Evolutionary conservation across 2,113 vertebrate species (phyloP).

Genomic region (Corvus cornix): DNA sequence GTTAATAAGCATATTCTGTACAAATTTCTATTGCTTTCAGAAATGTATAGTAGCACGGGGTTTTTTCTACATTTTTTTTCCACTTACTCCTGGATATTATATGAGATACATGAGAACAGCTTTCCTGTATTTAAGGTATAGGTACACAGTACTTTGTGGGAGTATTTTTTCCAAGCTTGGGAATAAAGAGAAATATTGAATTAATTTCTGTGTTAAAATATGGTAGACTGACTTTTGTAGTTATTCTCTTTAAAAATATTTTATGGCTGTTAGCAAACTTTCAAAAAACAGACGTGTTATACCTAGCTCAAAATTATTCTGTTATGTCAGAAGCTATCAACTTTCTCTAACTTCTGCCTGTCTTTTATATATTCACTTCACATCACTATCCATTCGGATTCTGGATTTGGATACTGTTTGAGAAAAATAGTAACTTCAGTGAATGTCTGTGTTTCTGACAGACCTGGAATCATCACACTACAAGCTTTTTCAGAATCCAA

Average conservation of each 20-base stretch:
- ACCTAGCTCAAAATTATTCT: not conserved
- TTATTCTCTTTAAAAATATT: not conserved
- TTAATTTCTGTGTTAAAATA: not conserved
- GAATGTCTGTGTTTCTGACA: slow-evolving; percentile 57
- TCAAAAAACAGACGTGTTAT: not conserved
- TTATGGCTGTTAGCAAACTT: not conserved
- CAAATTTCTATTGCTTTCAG: not conserved
- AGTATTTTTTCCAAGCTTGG: not conserved
- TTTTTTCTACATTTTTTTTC: not conserved
- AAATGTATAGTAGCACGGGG: not conserved
- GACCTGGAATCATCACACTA: slow-evolving; percentile 92
- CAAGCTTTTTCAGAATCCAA: slow-evolving; percentile 95
- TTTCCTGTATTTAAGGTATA: not conserved
- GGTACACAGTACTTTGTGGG: not conserved
- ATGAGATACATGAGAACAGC: not conserved
- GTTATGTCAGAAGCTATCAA: not conserved
- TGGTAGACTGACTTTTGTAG: not conserved
- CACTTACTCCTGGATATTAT: not conserved
- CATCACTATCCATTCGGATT: not conserved
- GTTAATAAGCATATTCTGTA: not conserved
- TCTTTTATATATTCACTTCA: not conserved
- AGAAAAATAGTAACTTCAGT: not conserved
- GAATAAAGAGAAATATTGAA: not conserved
- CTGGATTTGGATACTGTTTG: not conserved
- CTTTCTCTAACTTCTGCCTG: not conserved